Evolutionary conservation across 2,888 invertebrate species (phyloP), one percentile per base, ranked within the genome.

Genomic region (Habroteleia sp.): DNA sequence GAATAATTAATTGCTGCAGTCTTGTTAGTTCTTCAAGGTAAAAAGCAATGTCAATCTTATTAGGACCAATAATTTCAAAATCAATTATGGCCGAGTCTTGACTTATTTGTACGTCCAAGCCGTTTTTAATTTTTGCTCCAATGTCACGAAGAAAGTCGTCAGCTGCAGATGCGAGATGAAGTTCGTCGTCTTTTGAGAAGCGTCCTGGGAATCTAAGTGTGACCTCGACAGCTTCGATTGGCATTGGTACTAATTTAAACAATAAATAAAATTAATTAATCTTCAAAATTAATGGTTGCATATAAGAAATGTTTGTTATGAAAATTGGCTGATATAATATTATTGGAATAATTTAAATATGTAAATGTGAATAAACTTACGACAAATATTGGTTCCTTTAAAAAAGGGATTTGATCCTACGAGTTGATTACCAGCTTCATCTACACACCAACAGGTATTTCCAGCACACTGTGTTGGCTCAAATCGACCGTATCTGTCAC

Each of bases 381-480:
- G 81, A 82, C 93, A 94, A 41, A 90, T 89, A 41, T 89, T 90
- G 42, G 91, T 90, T 23, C 92, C 93, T 82, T 89, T 90, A 8
- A 89, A 85, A 82, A 93, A 93, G 4, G 92, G 91, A 72, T 91
- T 91, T 0, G 92, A 91, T 7, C 91, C 90, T 6, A 91, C 90
- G 13, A 94, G 82, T 81, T 93, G 93, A 84, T 93, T 93, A 17
- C 94, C 94, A 0, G 95, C 95, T 68, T 95, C 95, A 86, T 96
- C 95, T 1, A 96, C 95, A 86, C 96, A 96, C 95, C 96, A 96
- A 85, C 96, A 96, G 17, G 92, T 91, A 50, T 90, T 89, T 5
- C 90, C 91, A 13, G 92, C 92, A 83, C 96, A 96, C 82, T 96
- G 96, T 0, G 92, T 93, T 0, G 96, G 93, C 1, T 92, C 89